phyloP scores from a whole-genome alignment of 2,797 vertebrate species.

The Falco peregrinus region DNA sequence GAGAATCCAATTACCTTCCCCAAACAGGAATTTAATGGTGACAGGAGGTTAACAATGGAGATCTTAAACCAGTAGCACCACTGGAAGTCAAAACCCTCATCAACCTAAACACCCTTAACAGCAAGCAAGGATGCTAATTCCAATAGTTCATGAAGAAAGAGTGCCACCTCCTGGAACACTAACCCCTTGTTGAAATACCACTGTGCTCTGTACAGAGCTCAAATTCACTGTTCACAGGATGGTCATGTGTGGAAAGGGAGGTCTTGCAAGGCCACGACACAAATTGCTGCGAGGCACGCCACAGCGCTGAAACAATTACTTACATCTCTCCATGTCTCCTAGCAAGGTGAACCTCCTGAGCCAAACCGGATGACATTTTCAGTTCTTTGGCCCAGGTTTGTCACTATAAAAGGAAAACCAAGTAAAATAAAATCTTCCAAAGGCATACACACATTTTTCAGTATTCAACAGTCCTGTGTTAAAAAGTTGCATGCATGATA shows the following conservation, averaged over 20 bases:
- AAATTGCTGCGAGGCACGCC: not conserved
- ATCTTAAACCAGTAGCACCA: not conserved
- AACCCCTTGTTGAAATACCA: not conserved
- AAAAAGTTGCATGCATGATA: not conserved
- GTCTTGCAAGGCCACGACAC: not conserved
- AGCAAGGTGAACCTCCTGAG: conserved; percentile 77
- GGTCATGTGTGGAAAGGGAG: not conserved
- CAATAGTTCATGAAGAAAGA: conserved; percentile 52
- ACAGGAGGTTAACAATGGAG: conserved; percentile 9
- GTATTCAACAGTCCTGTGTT: not conserved
- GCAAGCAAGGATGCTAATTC: not conserved
- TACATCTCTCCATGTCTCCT: conserved; percentile 86
- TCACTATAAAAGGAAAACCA: conserved; percentile 42
- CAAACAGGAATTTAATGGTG: not conserved
- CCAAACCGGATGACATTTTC: conserved; percentile 70
- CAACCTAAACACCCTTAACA: not conserved
- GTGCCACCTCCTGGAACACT: conserved; percentile 56
- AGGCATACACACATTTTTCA: not conserved
- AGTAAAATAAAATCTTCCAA: conserved; percentile 13
- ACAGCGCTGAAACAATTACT: conserved; percentile 50
- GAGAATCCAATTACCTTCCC: conserved; percentile 19
- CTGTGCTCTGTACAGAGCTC: not conserved
- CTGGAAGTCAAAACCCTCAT: conserved; percentile 9
- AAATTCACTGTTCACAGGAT: not conserved
- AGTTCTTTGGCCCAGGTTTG: not conserved